Percentiles rank a stretch among this genome's conserved stretches.
phyloP scores from a whole-genome alignment of 2,113 vertebrate species.

The Anseranas semipalmata region DNA sequence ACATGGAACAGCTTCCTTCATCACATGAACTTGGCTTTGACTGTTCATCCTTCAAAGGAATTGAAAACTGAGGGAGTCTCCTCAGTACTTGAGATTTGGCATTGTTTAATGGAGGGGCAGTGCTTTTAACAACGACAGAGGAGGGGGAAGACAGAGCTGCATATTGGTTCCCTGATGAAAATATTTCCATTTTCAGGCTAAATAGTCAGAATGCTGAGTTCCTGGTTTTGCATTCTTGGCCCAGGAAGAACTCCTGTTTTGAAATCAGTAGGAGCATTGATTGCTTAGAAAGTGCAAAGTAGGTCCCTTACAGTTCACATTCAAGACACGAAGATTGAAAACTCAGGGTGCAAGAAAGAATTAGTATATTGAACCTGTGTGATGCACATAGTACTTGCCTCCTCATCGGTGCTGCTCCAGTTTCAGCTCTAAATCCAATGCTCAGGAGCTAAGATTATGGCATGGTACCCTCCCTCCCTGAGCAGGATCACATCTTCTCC shows the following conservation, averaged over 20 bases:
- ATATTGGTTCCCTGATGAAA: not conserved
- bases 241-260: not conserved
- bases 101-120: not conserved
- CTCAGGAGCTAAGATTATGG: not conserved
- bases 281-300: not conserved
- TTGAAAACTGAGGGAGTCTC: accelerated
- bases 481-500: not conserved
- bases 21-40: not conserved
- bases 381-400: accelerated
- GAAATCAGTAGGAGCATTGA: not conserved
- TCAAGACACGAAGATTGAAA: not conserved
- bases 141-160: not conserved
- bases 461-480: not conserved
- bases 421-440: not conserved
- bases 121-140: not conserved
- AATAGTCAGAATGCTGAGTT: not conserved
- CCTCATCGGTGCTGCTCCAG: not conserved
- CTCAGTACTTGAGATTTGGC: accelerated
- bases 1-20: not conserved
- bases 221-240: not conserved
- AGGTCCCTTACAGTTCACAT: not conserved
- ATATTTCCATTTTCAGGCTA: not conserved
- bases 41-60: not conserved
- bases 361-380: not conserved
- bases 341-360: not conserved